Evolutionary conservation across 2,888 invertebrate genomes (phyloP).

Genomic region (Elysia crispata): DNA sequence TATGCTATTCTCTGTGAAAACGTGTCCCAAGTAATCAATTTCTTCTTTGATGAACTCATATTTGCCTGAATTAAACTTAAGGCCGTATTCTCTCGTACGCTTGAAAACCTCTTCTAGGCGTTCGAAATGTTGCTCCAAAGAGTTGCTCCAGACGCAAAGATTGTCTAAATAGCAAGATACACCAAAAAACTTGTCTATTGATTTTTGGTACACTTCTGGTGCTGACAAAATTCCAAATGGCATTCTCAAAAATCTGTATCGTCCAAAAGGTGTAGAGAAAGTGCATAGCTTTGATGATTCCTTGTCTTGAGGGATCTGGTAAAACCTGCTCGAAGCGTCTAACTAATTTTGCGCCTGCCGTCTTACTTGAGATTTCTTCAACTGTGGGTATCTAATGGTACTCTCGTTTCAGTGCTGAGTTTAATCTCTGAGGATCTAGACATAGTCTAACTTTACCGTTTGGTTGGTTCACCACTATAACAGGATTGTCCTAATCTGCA

Average conservation of each 20-base stretch:
- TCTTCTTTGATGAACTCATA: no score
- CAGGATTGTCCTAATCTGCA: background rate
- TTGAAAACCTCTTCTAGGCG: background rate
- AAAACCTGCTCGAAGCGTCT: background rate
- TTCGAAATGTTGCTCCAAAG: background rate
- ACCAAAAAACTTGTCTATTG: background rate
- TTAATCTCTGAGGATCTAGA: background rate
- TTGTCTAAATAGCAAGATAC: background rate
- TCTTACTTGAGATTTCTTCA: background rate
- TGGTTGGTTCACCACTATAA: background rate
- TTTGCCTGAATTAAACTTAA: no score
- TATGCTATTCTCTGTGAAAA: no score
- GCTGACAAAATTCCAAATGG: no score
- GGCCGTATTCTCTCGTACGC: background rate
- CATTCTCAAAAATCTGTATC: no score
- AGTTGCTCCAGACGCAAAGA: no score
- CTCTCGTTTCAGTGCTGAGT: background rate
- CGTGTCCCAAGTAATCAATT: no score
- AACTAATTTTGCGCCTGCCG: background rate
- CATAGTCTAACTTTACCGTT: background rate
- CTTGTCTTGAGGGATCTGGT: no score
- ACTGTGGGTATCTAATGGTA: background rate
- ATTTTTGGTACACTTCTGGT: background rate
- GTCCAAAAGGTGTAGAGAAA: no score
- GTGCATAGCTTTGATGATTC: background rate